Base-by-base conservation (phyloP, 2,797 vertebrate genomes). In the Moxostoma hubbsi region DNA sequence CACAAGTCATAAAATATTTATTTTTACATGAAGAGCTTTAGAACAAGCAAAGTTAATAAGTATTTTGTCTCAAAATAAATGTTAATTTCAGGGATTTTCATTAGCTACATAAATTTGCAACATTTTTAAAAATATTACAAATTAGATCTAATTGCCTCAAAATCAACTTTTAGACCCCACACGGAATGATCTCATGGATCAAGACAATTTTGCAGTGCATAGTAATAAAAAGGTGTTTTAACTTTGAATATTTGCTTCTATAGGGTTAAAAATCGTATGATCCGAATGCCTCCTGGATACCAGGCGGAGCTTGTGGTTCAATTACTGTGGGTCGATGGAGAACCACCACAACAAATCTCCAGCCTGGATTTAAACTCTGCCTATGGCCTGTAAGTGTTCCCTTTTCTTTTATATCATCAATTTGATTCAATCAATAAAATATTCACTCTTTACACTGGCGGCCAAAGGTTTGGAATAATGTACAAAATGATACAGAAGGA, bases 331-430 rank as follows among this genome's bases (percentile, higher is more conserved):
- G 93, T 95, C 18, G 97, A 99, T 75, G 97, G 97, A 81, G 98
- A 99, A 66, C 95, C 96, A 76, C 96, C 98, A n/a, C 97, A 98
- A 53, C 98, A 97, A 90, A 97, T 99, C 80, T 97, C 96, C 86
- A 97, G 96, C 85, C 92, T 99, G 88, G 95, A 96, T 84, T 89
- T 97, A 82, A 99, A 96, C 91, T 99, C 97, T 58, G 97, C 98
- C 12, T 99, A 98, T 15, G 97, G 97, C 91, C 94, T 99, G 98
- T 99, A 94, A 97, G 97, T 96, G 61, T 45, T 18, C 1, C 36
- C n/a, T 43, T 9, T n/a, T 61, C 50, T 61, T 66, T 18, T n/a
- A 45, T 77, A 11, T 57, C 5, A 53, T 62, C 5, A 0, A 47
- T 75, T 43, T 75, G 9, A 46, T 57, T 57, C 15, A 24, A 5